phyloP scores from a whole-genome alignment of 1,140 invertebrate genomes.

The Calliphora vicina region DNA sequence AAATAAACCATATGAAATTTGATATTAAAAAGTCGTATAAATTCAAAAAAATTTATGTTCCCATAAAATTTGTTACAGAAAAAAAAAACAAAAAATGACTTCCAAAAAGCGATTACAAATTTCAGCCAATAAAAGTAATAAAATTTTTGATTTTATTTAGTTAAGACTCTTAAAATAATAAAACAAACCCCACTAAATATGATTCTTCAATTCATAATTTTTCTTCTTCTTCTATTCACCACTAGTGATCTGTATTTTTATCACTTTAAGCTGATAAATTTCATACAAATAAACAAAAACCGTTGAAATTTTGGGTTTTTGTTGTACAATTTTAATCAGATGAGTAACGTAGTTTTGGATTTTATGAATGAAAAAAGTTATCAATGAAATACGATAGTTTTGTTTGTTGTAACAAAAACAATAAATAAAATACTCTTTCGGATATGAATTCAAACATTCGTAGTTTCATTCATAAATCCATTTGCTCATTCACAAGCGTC shows the following conservation, averaged over 20 bases:
- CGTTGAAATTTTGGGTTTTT: neutral
- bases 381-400: neutral
- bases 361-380: neutral
- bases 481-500: neutral
- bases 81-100: neutral
- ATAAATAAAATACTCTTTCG: neutral
- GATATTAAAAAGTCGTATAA: too few relatives aligned
- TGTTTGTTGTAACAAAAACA: neutral
- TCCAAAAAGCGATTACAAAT: neutral
- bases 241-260: neutral
- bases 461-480: neutral
- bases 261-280: neutral
- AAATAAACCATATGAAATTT: too few relatives aligned
- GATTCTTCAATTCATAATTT: neutral
- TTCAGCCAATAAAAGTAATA: neutral
- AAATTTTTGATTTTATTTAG: neutral
- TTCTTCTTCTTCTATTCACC: neutral
- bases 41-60: neutral
- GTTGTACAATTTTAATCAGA: neutral
- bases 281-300: neutral
- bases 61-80: neutral
- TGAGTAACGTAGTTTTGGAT: neutral
- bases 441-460: neutral
- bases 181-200: neutral
- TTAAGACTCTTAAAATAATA: neutral